Percentiles rank a stretch among this genome's conserved stretches.
Evolutionary conservation across 2,888 invertebrate genomes (phyloP).

Genomic region (Cheilosia impressa): DNA sequence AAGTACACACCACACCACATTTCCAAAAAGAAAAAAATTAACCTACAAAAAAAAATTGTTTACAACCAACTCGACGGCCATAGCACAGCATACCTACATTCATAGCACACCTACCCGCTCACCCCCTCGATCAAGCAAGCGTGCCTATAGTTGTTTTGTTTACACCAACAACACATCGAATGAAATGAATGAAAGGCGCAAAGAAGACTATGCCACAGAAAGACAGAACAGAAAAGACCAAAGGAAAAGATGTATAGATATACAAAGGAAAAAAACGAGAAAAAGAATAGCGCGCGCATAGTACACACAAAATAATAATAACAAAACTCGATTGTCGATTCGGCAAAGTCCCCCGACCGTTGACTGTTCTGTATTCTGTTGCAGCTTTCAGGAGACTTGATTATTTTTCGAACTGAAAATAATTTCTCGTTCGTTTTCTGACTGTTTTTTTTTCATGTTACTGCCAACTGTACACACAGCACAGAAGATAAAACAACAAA

Average conservation of each 20-base stretch:
- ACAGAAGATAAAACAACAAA: conserved; percentile 29
- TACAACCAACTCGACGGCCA: conserved; percentile 53
- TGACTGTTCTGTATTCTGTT: background rate
- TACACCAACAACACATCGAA: conserved; percentile 73
- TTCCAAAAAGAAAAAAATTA: background rate
- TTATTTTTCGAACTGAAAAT: conserved; percentile 46
- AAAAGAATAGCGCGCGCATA: conserved; percentile 68
- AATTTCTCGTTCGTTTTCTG: conserved; percentile 42
- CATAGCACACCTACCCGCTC: conserved; percentile 23
- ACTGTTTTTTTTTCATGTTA: conserved; percentile 24
- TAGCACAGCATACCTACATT: conserved; percentile 29
- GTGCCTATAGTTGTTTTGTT: conserved; percentile 69
- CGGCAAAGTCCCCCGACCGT: conserved; percentile 42
- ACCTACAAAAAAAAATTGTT: conserved; percentile 16
- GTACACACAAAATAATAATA: conserved; percentile 68
- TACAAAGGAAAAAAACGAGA: conserved; percentile 10
- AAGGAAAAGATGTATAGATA: conserved; percentile 20
- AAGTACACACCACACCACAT: conserved; percentile 13
- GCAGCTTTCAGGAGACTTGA: conserved; percentile 29
- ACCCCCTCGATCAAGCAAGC: conserved; percentile 6
- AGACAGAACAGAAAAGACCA: conserved; percentile 54
- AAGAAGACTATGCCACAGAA: conserved; percentile 51
- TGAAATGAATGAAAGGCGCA: conserved; percentile 15
- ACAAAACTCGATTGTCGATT: conserved; percentile 72
- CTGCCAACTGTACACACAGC: conserved; percentile 50